phyloP scores from a whole-genome alignment of 2,888 invertebrate species.

The Drosophila rubida region DNA sequence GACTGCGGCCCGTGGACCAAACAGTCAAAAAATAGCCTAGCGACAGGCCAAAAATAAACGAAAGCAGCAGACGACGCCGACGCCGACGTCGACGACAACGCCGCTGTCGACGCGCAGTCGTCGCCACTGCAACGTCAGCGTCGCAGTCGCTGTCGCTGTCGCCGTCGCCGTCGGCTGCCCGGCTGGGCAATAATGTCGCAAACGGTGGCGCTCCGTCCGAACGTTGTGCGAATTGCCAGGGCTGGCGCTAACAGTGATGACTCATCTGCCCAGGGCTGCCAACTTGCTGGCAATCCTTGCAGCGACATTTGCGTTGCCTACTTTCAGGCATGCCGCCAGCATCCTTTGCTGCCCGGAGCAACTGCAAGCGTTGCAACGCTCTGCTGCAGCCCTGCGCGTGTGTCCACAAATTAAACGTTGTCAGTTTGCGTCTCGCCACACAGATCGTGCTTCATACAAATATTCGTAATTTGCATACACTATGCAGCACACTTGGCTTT shows the following conservation, averaged over 20 bases:
- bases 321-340: constrained; percentile 38
- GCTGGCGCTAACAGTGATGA: constrained; percentile 28
- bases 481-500: constrained; percentile 23
- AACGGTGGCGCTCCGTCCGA: constrained; percentile 63
- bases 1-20: constrained; percentile 58
- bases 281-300: neutral
- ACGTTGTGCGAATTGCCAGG: constrained; percentile 37
- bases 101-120: constrained; percentile 13
- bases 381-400: constrained; percentile 45
- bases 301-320: constrained; percentile 47
- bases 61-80: constrained; percentile 62
- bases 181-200: constrained; percentile 52
- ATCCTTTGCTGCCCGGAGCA: neutral
- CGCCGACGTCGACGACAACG: constrained; percentile 8
- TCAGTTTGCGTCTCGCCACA: constrained; percentile 42
- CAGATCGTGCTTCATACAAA: constrained; percentile 33
- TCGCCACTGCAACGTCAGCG: neutral
- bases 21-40: constrained; percentile 74
- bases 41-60: constrained; percentile 69
- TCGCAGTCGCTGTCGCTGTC: constrained; percentile 2
- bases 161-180: constrained; percentile 6
- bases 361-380: neutral
- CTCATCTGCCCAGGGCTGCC: constrained; percentile 24
- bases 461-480: constrained; percentile 32
- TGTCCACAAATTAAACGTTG: constrained; percentile 53